These are phyloP conservation scores for Myotis planiceps DNA, from an alignment of 2,797 vertebrate species.

Conservation along the genomic window DNA sequence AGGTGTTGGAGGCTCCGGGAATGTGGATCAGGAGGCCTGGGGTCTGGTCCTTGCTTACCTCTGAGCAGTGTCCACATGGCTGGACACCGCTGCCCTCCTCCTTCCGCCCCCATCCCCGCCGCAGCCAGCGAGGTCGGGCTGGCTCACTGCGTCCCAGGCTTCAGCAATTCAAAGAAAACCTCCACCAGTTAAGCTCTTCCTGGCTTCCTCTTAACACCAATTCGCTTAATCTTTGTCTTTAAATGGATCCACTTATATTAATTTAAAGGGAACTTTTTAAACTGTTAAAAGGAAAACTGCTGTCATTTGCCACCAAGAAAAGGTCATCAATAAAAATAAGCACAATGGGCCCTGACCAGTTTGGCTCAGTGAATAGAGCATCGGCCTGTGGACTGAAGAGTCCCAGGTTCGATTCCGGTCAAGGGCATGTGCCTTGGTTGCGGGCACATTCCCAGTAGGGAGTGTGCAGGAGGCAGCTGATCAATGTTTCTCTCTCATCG, in stretches of 20 bases:
- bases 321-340: not conserved
- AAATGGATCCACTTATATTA: not conserved
- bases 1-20: not conserved
- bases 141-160: not conserved
- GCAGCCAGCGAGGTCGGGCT: not conserved
- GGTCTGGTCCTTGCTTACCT: not conserved
- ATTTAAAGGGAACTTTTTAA: not conserved
- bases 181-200: not conserved
- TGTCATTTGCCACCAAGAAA: not conserved
- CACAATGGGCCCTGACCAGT: not conserved
- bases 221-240: not conserved
- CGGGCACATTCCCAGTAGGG: no score
- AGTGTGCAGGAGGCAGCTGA: no score
- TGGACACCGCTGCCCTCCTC: not conserved
- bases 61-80: not conserved
- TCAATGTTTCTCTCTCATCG: no score
- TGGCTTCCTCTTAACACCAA: not conserved
- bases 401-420: no score
- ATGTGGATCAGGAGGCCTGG: not conserved
- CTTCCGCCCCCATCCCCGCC: fast-evolving
- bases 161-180: not conserved
- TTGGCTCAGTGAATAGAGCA: no score
- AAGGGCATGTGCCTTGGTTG: no score
- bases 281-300: not conserved
- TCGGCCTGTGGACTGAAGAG: no score